Conservation (phyloP, 2,797 vertebrate genomes). For the Bradypodion pumilum region DNA sequence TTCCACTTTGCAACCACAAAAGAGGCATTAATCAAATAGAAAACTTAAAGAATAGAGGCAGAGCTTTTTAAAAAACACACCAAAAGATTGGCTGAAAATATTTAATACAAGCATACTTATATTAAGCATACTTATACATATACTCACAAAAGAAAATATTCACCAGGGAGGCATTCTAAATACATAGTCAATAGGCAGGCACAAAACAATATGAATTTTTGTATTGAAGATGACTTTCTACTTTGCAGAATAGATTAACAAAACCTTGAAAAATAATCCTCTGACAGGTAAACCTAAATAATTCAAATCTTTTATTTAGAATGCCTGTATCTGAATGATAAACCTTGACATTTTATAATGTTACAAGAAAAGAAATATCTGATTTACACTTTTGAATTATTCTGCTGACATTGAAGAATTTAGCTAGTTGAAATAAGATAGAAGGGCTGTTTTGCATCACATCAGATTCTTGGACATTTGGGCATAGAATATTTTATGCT, state of each 20-base stretch:
- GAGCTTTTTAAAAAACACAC: slow-evolving; percentile 46
- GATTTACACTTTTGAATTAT: slow-evolving; percentile 3
- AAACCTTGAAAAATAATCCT: slow-evolving; percentile 49
- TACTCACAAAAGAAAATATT: slow-evolving; percentile 13
- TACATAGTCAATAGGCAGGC: slow-evolving; percentile 50
- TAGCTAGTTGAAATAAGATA: not conserved
- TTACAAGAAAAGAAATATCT: slow-evolving; percentile 1
- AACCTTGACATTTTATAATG: not conserved
- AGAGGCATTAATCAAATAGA: slow-evolving; percentile 59
- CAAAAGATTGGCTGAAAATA: slow-evolving; percentile 62
- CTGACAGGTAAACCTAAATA: slow-evolving; percentile 29
- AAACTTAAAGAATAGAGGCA: slow-evolving; percentile 35
- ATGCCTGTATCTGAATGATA: not conserved
- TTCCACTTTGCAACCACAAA: slow-evolving; percentile 52
- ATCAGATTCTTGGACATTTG: not conserved
- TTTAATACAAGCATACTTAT: no score
- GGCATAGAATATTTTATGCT: not conserved
- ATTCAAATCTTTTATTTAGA: slow-evolving; percentile 20
- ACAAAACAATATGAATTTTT: slow-evolving; percentile 54
- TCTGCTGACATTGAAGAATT: not conserved
- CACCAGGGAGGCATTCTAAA: slow-evolving; percentile 46
- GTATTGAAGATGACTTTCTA: slow-evolving; percentile 52
- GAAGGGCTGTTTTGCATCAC: not conserved
- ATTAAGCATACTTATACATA: slow-evolving; percentile 46
- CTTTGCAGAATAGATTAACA: slow-evolving; percentile 29